phyloP scores from a whole-genome alignment of 2,797 vertebrate genomes.

The Onychomys arenicola region DNA sequence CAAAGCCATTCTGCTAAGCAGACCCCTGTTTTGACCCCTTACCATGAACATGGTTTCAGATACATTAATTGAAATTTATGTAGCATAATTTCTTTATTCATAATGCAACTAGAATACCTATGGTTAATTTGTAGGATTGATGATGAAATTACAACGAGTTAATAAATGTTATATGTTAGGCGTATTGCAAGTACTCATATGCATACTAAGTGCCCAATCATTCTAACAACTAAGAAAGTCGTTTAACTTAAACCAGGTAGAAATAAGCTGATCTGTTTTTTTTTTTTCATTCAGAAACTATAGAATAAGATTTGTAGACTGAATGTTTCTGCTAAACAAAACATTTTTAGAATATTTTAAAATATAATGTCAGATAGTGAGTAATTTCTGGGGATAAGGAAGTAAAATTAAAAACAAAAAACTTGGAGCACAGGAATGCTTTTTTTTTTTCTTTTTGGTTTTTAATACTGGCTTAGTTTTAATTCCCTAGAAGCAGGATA shows the following conservation, averaged over 20 bases:
- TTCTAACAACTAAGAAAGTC: not conserved
- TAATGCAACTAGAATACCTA: not conserved
- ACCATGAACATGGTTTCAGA: not conserved
- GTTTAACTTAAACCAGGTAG: not conserved
- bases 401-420: not conserved
- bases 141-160: not conserved
- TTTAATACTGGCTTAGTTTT: not conserved
- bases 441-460: not conserved
- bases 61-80: not conserved
- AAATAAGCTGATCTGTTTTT: slow-evolving; percentile 35
- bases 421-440: not conserved
- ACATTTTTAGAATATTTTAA: slow-evolving; percentile 24
- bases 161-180: not conserved
- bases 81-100: not conserved
- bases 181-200: not conserved
- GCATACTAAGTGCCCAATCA: not conserved
- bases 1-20: not conserved
- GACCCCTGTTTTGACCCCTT: not conserved
- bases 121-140: not conserved
- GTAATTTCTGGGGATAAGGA: slow-evolving; percentile 1
- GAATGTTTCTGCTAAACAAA: not conserved
- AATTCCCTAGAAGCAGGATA: not conserved
- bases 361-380: not conserved
- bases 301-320: not conserved
- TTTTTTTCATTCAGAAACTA: slow-evolving; percentile 19